phyloP scores from a whole-genome alignment of 53 echinoderm and acorn worm genomes.

The Echinarachnius parma region DNA sequence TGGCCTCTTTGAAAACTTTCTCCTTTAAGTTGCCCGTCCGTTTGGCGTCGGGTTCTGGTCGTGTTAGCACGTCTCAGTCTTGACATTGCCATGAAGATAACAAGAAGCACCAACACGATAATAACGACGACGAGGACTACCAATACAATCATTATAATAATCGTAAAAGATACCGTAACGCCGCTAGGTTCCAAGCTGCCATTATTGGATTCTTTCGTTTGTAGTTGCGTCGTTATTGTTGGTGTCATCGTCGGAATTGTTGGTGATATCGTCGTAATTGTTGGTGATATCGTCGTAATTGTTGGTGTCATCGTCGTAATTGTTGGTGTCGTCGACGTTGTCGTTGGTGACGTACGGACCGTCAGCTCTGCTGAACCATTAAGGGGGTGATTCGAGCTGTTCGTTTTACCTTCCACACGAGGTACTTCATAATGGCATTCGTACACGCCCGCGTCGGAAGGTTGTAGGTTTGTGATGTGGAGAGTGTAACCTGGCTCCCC shows the following conservation, averaged over 20 bases:
- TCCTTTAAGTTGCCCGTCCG: neutral
- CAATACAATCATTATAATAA: too few relatives aligned
- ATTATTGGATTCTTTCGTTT: too few relatives aligned
- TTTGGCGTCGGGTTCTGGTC: neutral
- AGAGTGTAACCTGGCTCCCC: neutral
- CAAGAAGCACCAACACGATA: neutral
- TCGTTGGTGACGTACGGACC: slow-evolving; percentile 4
- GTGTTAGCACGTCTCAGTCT: slow-evolving; percentile 1
- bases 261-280: too few relatives aligned
- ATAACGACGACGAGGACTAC: slow-evolving; percentile 11
- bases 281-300: neutral
- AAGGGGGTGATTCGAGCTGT: too few relatives aligned
- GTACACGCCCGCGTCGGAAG: neutral
- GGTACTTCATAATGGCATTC: slow-evolving; percentile 20
- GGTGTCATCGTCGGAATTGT: too few relatives aligned
- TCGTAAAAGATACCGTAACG: too few relatives aligned
- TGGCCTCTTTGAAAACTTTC: neutral
- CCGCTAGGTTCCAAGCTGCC: too few relatives aligned
- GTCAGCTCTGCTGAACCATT: slow-evolving; percentile 3
- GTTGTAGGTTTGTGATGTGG: slow-evolving; percentile 5
- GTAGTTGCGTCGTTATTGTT: too few relatives aligned
- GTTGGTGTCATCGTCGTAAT: slow-evolving; percentile 7
- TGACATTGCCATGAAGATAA: slow-evolving; percentile 3
- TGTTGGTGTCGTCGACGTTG: slow-evolving; percentile 6
- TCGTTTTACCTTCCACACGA: too few relatives aligned